These are phyloP conservation scores for Sturnus vulgaris DNA, from an alignment of 2,113 vertebrate species.

Conservation along the genomic window DNA sequence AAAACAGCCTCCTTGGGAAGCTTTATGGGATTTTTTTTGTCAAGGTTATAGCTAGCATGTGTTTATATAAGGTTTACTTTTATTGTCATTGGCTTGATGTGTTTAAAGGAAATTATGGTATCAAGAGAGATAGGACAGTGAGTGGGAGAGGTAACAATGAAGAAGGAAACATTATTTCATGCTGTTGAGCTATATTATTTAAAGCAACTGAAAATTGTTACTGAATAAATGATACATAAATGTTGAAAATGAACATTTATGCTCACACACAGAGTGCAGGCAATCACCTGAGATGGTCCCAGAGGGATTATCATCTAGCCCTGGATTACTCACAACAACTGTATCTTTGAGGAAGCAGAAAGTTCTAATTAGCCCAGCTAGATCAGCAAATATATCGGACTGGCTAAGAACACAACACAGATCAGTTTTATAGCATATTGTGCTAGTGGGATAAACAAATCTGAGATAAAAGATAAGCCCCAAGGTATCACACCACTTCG, in stretches of 20 bases:
- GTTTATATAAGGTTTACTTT: constrained; percentile 24
- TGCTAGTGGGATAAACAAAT: constrained; percentile 40
- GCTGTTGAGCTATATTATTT: neutral
- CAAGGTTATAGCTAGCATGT: neutral
- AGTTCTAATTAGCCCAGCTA: constrained; percentile 42
- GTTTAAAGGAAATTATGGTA: constrained; percentile 43
- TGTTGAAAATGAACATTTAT: neutral
- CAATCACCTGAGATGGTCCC: neutral
- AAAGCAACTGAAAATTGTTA: neutral
- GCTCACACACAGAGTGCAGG: neutral
- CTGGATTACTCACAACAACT: neutral
- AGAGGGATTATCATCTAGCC: neutral
- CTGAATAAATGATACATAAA: neutral
- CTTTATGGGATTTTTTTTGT: neutral
- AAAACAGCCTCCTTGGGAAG: constrained; percentile 9
- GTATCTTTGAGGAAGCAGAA: neutral
- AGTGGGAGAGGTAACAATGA: neutral
- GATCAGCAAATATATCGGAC: neutral
- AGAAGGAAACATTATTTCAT: constrained; percentile 19
- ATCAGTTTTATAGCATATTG: neutral
- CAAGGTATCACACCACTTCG: neutral
- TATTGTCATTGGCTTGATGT: constrained; percentile 18
- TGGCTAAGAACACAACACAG: neutral
- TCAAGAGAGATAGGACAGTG: neutral
- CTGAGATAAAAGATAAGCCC: neutral